Evolutionary conservation across 23 tunicate species (phyloP).

Genomic region (Styela plicata): DNA sequence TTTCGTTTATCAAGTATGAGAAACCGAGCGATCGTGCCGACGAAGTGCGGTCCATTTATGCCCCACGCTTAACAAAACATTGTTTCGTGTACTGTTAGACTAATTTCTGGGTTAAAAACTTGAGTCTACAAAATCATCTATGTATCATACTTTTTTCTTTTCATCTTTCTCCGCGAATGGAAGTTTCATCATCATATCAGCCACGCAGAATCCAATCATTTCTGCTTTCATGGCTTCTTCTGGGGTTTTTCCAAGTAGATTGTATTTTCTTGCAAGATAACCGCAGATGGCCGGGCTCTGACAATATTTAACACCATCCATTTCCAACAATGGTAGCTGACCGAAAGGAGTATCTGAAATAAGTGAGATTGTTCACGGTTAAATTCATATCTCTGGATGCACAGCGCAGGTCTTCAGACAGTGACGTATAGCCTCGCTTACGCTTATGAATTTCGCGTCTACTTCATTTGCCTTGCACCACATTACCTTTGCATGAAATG

Average conservation of each 20-base stretch:
- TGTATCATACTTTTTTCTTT: not conserved
- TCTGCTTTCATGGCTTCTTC: not conserved
- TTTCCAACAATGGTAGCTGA: not conserved
- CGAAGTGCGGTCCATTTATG: no score
- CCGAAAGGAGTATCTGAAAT: not conserved
- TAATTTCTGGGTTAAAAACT: no score
- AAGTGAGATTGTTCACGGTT: slow-evolving; percentile 1
- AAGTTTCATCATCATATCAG: not conserved
- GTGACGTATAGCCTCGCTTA: no score
- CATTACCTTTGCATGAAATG: no score
- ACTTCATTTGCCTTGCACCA: no score
- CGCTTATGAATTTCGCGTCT: no score
- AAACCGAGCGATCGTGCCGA: no score
- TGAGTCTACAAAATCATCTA: not conserved
- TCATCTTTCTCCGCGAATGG: slow-evolving; percentile 6
- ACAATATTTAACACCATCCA: not conserved
- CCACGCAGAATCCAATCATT: not conserved
- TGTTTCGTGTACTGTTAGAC: no score
- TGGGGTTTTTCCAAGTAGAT: not conserved
- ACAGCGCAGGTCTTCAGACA: no score
- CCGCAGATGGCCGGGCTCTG: not conserved
- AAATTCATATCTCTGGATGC: no score
- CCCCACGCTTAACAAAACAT: no score
- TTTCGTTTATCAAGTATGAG: no score
- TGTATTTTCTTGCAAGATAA: not conserved